Base-by-base conservation (phyloP, 2,888 invertebrate genomes). In the Scaptomyza cyrtandrae region DNA sequence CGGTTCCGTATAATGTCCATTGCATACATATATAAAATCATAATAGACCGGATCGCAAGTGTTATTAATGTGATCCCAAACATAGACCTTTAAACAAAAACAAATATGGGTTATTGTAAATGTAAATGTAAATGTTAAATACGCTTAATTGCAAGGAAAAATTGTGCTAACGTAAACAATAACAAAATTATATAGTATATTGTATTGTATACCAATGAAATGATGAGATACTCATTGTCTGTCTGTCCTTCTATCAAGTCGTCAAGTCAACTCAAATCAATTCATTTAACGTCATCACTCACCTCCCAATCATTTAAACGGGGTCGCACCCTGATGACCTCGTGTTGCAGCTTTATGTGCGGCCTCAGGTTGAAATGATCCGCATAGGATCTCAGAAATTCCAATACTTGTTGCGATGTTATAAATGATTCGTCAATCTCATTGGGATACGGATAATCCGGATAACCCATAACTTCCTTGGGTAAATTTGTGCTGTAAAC, bases 391-490 rank as follows among this genome's bases (percentile, higher is more conserved):
- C 95, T 94, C 6, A 98, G 92, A 89, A 97, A 98, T 0, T 94
- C 92, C 39, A 96, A 92, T 90, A 98, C 96, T 71, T 96, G 95
- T 45, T 94, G 93, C 44, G 96, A 95, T 0, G 94, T 94, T 6
- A 97, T 92, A 88, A 96, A 97, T 0, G 97, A 97, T 82, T 94
- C 94, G 11, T 95, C 93, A 7, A 82, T 78, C 7, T 85, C 78
- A 54, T 94, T 94, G 0, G 95, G 94, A 73, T 97, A 95, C 0
- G 96, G 95, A 92, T 95, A 97, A 90, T 97, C 98, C 0, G 97
- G 97, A 91, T 95, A 98, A 0, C 96, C 96, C 98, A 98, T 98
- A 4, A 97, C 95, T 93, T 98, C 97, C 90, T 98, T 98, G 0
- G 98, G 98, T 7, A 98, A 93, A 92, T 98, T 98, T 0, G 98